These are phyloP conservation scores for Ispidina lecontei DNA, from an alignment of 2,797 vertebrate genomes.

Conservation along the genomic window DNA sequence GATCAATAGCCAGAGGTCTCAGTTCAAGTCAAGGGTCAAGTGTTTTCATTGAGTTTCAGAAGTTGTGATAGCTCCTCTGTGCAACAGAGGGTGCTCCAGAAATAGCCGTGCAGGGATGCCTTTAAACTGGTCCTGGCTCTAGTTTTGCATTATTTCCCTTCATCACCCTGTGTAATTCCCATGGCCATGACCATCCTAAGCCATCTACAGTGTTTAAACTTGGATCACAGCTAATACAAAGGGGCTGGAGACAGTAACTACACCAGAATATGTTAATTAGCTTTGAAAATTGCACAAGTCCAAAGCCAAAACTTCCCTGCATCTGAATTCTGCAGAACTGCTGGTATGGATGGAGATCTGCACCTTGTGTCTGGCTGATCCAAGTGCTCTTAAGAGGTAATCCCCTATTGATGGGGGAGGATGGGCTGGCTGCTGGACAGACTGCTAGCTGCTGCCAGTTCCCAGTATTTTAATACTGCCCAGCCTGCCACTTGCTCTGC, in stretches of 20 bases:
- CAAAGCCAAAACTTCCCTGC: conserved; percentile 17
- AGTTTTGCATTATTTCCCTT: not conserved
- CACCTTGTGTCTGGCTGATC: not conserved
- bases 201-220: not conserved
- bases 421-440: not conserved
- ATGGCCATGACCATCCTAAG: not conserved
- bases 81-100: not conserved
- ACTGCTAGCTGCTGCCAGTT: not conserved
- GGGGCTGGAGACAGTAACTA: not conserved
- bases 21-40: conserved; percentile 53
- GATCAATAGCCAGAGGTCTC: conserved; percentile 40
- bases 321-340: not conserved
- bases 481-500: not conserved
- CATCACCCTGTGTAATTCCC: not conserved
- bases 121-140: not conserved
- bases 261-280: not conserved
- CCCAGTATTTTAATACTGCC: not conserved
- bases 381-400: not conserved
- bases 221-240: not conserved
- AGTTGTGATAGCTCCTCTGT: conserved; percentile 7
- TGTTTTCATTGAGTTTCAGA: conserved; percentile 8
- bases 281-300: not conserved
- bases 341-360: not conserved
- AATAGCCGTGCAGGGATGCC: not conserved
- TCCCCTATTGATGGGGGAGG: not conserved